phyloP scores from a whole-genome alignment of 1,140 invertebrate genomes.

The Zaprionus capensis region DNA sequence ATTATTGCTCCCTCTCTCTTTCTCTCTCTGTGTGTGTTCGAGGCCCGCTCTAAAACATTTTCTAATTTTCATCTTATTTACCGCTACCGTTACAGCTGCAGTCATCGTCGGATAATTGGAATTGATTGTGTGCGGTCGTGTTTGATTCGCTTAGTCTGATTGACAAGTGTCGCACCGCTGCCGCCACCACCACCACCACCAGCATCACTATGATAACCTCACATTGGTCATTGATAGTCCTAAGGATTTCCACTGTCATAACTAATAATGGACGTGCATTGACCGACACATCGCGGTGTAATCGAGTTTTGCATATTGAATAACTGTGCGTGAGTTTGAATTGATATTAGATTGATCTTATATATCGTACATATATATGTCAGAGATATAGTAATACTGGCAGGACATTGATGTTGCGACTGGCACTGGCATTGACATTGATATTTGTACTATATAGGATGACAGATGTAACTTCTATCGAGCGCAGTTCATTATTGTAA shows the following conservation, averaged over 20 bases:
- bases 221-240: not conserved
- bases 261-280: not conserved
- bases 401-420: too few relatives aligned
- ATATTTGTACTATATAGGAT: too few relatives aligned
- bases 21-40: too few relatives aligned
- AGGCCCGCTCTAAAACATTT: not conserved
- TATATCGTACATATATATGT: not conserved
- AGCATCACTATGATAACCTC: not conserved
- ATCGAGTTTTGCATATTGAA: not conserved
- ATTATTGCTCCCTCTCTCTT: not conserved
- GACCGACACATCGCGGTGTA: not conserved
- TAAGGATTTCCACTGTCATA: not conserved
- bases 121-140: constrained; percentile 1
- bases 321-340: not conserved
- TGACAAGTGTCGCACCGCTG: constrained; percentile 3
- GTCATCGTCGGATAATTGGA: not conserved
- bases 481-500: too few relatives aligned
- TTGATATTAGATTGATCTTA: not conserved
- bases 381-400: not conserved
- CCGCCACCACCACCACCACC: not conserved
- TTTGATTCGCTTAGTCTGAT: constrained; percentile 2
- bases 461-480: too few relatives aligned
- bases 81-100: not conserved
- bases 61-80: constrained; percentile 12
- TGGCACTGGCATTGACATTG: too few relatives aligned